These are phyloP conservation scores for Acyrthosiphon pisum DNA, from an alignment of 1,140 invertebrate genomes.

Conservation along the genomic window DNA sequence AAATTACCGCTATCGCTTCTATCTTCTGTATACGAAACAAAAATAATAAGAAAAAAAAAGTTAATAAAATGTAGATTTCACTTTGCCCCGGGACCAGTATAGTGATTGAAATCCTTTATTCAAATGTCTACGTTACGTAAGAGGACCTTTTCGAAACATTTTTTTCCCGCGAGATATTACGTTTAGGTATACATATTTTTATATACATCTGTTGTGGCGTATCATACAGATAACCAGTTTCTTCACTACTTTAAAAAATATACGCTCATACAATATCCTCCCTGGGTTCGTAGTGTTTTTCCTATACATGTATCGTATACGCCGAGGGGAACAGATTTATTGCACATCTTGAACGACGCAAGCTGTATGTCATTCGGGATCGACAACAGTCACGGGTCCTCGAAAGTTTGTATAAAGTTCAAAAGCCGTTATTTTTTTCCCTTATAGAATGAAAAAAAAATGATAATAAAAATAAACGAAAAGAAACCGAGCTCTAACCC, in stretches of 20 bases:
- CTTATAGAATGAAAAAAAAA: neutral
- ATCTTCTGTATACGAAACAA: neutral
- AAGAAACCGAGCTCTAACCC: conserved; percentile 21
- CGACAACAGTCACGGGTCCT: conserved; percentile 22
- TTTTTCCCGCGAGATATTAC: neutral
- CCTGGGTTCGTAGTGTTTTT: neutral
- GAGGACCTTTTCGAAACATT: conserved; percentile 1
- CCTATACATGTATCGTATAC: neutral
- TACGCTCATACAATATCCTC: neutral
- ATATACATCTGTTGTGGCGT: neutral
- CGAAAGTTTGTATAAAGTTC: conserved; percentile 36
- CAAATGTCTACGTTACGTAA: conserved; percentile 19
- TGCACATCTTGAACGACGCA: neutral
- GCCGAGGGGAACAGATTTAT: neutral
- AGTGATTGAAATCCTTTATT: conserved; percentile 46
- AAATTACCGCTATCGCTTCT: conserved; percentile 47
- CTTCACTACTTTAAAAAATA: neutral
- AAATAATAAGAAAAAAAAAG: conserved; percentile 48
- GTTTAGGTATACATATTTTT: neutral
- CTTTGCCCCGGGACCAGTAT: conserved; percentile 37
- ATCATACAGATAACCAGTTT: conserved; percentile 15
- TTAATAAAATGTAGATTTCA: conserved; percentile 57
- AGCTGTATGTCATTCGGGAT: conserved; percentile 32
- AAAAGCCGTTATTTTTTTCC: conserved; percentile 10
- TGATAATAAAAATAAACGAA: neutral